These are phyloP conservation scores for Xestia xanthographa DNA, from an alignment of 2,888 invertebrate genomes.

Conservation along the genomic window DNA sequence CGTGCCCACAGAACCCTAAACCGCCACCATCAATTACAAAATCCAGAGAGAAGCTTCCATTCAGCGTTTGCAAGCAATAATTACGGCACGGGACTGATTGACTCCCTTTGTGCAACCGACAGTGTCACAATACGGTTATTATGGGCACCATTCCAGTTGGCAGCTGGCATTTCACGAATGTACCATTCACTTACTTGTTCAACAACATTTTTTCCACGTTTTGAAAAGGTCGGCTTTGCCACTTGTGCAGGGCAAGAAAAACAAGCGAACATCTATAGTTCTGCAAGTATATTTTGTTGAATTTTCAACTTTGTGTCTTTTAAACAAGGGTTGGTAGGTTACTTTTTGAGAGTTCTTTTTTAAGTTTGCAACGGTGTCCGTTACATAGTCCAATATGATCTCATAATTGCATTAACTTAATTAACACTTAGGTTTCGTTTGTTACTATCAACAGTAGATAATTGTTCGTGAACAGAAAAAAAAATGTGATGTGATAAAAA, in stretches of 20 bases:
- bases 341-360: not conserved
- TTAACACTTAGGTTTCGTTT: slow-evolving; percentile 79
- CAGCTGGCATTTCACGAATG: slow-evolving; percentile 85
- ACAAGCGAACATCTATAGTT: slow-evolving; percentile 32
- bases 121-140: slow-evolving; percentile 72
- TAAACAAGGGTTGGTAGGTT: not conserved
- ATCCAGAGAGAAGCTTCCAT: slow-evolving; percentile 42
- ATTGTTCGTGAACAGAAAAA: slow-evolving; percentile 68
- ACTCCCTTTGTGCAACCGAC: slow-evolving; percentile 70
- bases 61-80: slow-evolving; percentile 37
- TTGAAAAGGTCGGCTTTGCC: slow-evolving; percentile 80
- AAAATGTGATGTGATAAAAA: slow-evolving; percentile 55
- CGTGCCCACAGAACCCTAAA: slow-evolving; percentile 3
- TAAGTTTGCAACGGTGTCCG: slow-evolving; percentile 62
- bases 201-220: slow-evolving; percentile 76
- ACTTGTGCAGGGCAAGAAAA: slow-evolving; percentile 68
- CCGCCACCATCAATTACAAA: slow-evolving; percentile 28
- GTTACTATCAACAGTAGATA: slow-evolving; percentile 74
- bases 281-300: not conserved
- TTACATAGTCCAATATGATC: slow-evolving; percentile 73
- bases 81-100: slow-evolving; percentile 60
- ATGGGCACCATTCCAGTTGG: slow-evolving; percentile 67
- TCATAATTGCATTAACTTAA: slow-evolving; percentile 83
- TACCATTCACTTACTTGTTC: slow-evolving; percentile 66
- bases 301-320: slow-evolving; percentile 19